Evolutionary conservation across 2,113 vertebrate genomes (phyloP).

Genomic region (Butorides virescens): DNA sequence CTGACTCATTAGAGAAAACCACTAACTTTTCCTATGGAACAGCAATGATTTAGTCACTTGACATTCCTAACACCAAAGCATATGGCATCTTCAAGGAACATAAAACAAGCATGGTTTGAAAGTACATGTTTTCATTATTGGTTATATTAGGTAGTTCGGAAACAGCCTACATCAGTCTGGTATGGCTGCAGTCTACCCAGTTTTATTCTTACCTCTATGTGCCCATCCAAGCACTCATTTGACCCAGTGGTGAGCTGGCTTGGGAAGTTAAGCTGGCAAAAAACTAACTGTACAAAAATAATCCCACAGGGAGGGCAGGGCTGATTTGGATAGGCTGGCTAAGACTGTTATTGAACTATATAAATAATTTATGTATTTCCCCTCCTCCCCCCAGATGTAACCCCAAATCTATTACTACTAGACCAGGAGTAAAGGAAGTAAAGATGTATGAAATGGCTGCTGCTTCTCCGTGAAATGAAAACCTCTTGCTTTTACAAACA

Average conservation of each 20-base stretch:
- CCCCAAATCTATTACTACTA: background rate
- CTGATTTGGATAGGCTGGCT: background rate
- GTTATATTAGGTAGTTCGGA: background rate
- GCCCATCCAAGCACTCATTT: background rate
- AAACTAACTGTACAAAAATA: conserved; percentile 27
- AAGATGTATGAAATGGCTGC: background rate
- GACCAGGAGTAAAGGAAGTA: background rate
- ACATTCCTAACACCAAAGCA: conserved; percentile 51
- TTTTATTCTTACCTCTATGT: background rate
- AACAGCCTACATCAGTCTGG: background rate
- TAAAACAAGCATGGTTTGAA: conserved; percentile 18
- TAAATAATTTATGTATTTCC: background rate
- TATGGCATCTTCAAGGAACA: background rate
- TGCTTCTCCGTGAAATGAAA: background rate
- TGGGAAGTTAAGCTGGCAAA: conserved; percentile 6
- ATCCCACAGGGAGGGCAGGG: conserved; percentile 43
- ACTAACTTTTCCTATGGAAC: conserved; percentile 44
- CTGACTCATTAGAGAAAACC: conserved; percentile 57
- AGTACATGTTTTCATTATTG: background rate
- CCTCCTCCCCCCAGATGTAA: background rate
- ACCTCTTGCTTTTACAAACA: background rate
- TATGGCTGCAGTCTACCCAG: background rate
- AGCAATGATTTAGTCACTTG: conserved; percentile 60
- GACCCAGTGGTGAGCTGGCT: background rate
- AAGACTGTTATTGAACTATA: background rate